Percentiles rank a stretch among this genome's conserved stretches.
These are phyloP conservation scores for Phallusia fumigata DNA, from an alignment of 23 tunicate species.

Conservation along the genomic window DNA sequence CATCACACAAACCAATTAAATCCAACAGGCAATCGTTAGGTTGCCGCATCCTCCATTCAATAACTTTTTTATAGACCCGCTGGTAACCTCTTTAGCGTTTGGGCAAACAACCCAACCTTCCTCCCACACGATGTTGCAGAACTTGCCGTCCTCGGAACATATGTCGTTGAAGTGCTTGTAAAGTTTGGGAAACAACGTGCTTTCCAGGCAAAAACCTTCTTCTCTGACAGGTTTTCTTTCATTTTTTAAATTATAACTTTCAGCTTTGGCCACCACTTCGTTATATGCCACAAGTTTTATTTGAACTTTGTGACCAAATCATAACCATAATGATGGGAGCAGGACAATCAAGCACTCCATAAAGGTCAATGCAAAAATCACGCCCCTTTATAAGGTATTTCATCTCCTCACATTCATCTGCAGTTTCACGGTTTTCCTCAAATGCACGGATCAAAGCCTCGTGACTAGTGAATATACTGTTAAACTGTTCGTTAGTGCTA, in stretches of 20 bases:
- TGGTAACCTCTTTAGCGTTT: neutral
- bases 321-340: too few species aligned
- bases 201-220: neutral
- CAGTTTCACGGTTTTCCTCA: too few species aligned
- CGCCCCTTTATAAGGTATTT: too few species aligned
- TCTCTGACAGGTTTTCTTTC: neutral
- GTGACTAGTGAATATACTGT: neutral
- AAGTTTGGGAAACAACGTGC: neutral
- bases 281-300: too few species aligned
- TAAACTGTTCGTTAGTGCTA: neutral
- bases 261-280: conserved; percentile 5
- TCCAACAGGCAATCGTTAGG: conserved; percentile 4
- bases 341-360: too few species aligned
- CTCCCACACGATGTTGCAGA: neutral
- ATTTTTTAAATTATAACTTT: neutral
- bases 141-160: neutral
- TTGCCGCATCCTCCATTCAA: conserved; percentile 16
- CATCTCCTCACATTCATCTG: too few species aligned
- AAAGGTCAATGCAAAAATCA: too few species aligned
- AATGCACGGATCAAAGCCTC: conserved; percentile 5
- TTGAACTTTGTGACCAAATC: neutral
- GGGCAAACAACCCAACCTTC: conserved; percentile 17
- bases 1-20: conserved; percentile 5
- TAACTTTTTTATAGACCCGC: neutral
- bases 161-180: neutral